phyloP scores from a whole-genome alignment of 2,113 vertebrate species.

The human region GRCh38 chr6:161707001-161707500 shows the following conservation, averaged over 20 bases:
- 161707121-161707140: neutral
- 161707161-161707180: neutral
- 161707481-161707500: neutral
- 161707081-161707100: neutral
- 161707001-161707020: neutral
- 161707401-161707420: neutral
- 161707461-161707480: slow-evolving; percentile 38
- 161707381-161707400: neutral
- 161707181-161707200: neutral
- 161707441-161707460: slow-evolving; percentile 34
- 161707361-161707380: neutral
- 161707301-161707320: slow-evolving; percentile 1
- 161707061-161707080: neutral
- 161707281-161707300: neutral
- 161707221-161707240: neutral
- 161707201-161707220: neutral
- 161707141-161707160: slow-evolving; percentile 1
- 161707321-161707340: neutral
- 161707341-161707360: neutral
- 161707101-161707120: neutral
- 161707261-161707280: neutral
- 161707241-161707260: neutral
- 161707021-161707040: neutral
- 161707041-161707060: neutral
- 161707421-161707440: neutral